Evolutionary conservation across 64 coral and sea anemone species (phyloP), one percentile per base, ranked within the genome.

Genomic region (Stichodactyla helianthus): DNA sequence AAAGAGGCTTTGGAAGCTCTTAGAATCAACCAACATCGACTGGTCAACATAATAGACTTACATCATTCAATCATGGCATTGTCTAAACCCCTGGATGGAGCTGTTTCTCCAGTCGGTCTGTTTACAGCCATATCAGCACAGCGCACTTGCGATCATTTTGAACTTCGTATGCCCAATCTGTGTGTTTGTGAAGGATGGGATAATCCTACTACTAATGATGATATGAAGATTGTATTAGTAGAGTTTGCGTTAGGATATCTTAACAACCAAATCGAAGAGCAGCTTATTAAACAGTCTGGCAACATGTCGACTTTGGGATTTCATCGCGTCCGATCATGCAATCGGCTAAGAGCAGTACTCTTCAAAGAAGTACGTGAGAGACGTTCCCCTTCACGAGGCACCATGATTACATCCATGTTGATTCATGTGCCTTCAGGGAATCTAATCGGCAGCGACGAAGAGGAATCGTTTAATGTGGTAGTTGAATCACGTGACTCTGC

Each of bases 121-220:
- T 91, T 91, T 59, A 67, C 89, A 0, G 56, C 83, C 54, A 84
- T 91, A n/a, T 67, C 89, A 15, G 7, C 20, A 23, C 85, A 86
- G 16, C 67, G 76, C 8, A 91, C 89, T 23, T 91, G 89, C 53
- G 50, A 91, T 61, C 70, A 91, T 56, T 5, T 91, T 16, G 89
- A 91, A 59, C 89, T 91, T 5, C 55, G 82, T 10, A 54, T 83
- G 20, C 89, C 89, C 22, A 91, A 91, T 80, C 22, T 91, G 6
- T 91, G 89, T 54, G 89, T 91, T 0, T 91, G 89, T 55, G 71
- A 91, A 50, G 89, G 89, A 14, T 91, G 89, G 89, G 89, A 91
- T 25, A 62, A n/a, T 14, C 83, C 83, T 5, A 61, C 89, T 4
- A n/a, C 54, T 4, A 91, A 91, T 7, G 82, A 91, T 28, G 31